Evolutionary conservation across 1,140 invertebrate genomes (phyloP), one percentile per base, ranked within the genome.

Genomic region (Trichogramma pretiosum): DNA sequence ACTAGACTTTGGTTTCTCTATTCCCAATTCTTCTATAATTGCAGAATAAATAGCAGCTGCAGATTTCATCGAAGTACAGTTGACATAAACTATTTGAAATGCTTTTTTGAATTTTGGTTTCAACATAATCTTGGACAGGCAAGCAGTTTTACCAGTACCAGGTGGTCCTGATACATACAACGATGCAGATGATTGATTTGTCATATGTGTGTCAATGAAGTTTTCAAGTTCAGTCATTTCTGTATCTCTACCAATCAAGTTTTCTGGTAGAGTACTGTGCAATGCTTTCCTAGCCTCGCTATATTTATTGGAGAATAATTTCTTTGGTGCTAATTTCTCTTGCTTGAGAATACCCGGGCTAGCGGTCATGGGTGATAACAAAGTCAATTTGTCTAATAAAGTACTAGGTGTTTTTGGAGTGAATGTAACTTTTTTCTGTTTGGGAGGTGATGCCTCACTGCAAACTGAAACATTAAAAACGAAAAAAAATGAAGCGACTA

Each of bases 91-190:
- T 50, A 77, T 72, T 54, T 78, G 78, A 30, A 82, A 77, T n/a
- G 74, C 70, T 46, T 73, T 62, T 42, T 71, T 70, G 26, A 82
- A 73, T 63, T 81, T 65, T 32, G 74, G 60, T 21, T 77, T 65
- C 8, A 80, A 65, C 38, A 93, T 67, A 16, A 93, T 78, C 37
- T 84, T 75, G 4, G 81, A 82, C 14, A 97, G 68, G 53, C 83
- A 84, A 1, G 91, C 91, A 0, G 93, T 96, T 77, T 97, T 97
- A 2, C 95, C 95, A 14, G 94, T 98, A 11, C 95, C 95, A 3
- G 93, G 94, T 22, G 91, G 87, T 9, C 94, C 95, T 39, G 92
- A 95, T 23, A 98, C 81, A 65, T 98, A 98, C 11, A 98, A 61
- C 23, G 88, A 89, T 10, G 84, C 85, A 0, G 91, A 84, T 30